Evolutionary conservation across 2,113 vertebrate species (phyloP), one percentile per base, ranked within the genome.

Genomic region (Sorex fumeus): DNA sequence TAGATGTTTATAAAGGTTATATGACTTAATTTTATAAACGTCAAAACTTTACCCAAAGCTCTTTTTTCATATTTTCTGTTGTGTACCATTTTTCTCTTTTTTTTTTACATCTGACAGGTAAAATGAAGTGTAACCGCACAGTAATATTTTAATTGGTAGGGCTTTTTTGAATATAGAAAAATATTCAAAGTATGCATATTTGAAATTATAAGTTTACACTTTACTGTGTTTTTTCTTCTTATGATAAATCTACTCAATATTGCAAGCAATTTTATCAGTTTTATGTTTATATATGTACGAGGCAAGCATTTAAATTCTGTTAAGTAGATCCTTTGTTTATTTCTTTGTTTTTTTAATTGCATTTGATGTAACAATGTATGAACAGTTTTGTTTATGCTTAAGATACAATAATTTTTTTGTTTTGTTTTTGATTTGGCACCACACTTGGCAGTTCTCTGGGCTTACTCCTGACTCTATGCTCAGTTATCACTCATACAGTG

Each of bases 201-300:
- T 53, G 19, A 27, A 91, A 93, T 40, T 40, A 77, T 60, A 2
- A 47, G 30, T 87, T 92, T 84, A 72, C 28, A 74, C 25, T 87
- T 78, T 45, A 82, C 4, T 70, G 6, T 60, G 30, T 91, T 87
- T 92, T 91, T 53, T 43, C 21, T 76, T 92, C 87, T 71, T 81
- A 66, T 80, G 28, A 16, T 62, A 87, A 21, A 77, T 21, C 27
- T 90, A 57, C 57, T 81, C 27, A 25, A 34, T 90, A 87, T 80
- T 18, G 45, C 45, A 83, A 43, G 50, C 11, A 50, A 21, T 84
- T 79, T 81, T 12, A 69, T 91, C 74, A 91, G 10, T 77, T 85
- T 27, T 76, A 0, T 28, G 27, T 40, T 25, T 18, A 47, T 78
- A 57, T 74, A 28, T 87, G 19, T 28, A 57, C 62, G 67, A 88